Evolutionary conservation across 2,888 invertebrate species (phyloP), one percentile per base, ranked within the genome.

Genomic region (Xiphydria camelus): DNA sequence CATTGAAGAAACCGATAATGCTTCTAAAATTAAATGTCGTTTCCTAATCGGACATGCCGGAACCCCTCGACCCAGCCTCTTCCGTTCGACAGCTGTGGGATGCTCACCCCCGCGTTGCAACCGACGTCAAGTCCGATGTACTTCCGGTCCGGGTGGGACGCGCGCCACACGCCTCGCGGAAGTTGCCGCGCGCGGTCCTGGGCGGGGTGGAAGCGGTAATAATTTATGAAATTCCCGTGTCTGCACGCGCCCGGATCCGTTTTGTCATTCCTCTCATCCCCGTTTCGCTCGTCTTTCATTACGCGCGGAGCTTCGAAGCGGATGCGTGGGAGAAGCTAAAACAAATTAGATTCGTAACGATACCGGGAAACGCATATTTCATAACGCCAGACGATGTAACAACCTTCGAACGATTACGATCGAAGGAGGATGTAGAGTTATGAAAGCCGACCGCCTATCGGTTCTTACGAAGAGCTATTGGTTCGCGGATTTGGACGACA

Each of bases 181-280:
- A 92, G 77, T 57, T 87, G 78, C 37, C 80, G 77, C 33, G 87
- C 78, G 64, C 92, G 82, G 56, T 85, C 83, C 45, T 81, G 78
- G 17, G 86, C 82, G 41, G 87, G 82, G 76, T 91, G 87, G 66
- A 92, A 92, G 55, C 86, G 79, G 70, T 93, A 93, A 70, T 92
- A 93, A 76, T 92, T 91, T 47, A 89, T 90, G 62, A 92, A 93
- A 76, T 92, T 92, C 40, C 92, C 92, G 78, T 80, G 83, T 68
- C 83, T 82, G 1, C 87, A 87, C 22, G 90, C 88, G 15, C 91
- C 91, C 10, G 91, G 91, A 73, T 89, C 83, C 47, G 44, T 42
- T 3, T 29, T 12, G 4, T 29, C 29, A 29, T 14, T 29, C 15
- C 15, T 2, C 12, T 29, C 29, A 29, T 6, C 12, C 1, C 9